Evolutionary conservation across 1,140 invertebrate genomes (phyloP).

Genomic region (Anthonomus grandis): DNA sequence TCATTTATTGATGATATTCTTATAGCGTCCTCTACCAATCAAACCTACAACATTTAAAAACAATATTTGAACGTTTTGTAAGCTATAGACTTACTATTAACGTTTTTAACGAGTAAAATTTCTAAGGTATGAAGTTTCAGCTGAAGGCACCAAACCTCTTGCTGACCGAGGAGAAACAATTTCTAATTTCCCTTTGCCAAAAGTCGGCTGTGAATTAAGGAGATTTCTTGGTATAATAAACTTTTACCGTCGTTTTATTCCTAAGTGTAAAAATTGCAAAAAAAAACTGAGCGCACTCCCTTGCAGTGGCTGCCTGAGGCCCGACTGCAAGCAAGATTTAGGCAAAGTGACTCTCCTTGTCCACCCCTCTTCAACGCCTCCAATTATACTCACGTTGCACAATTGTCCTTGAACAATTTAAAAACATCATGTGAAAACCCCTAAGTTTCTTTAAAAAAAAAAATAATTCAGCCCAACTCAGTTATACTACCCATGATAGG

Average conservation of each 20-base stretch:
- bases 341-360: constrained; percentile 34
- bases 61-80: not conserved
- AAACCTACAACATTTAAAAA: constrained; percentile 15
- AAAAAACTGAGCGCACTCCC: not conserved
- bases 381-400: constrained; percentile 28
- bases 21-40: constrained; percentile 28
- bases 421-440: constrained; percentile 25
- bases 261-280: not conserved
- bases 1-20: constrained; percentile 32
- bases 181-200: not conserved
- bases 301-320: not conserved
- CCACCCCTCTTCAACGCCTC: not conserved
- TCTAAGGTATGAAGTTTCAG: not conserved
- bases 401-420: constrained; percentile 47
- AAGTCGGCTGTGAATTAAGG: not conserved
- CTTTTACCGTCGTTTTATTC: not conserved
- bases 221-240: not conserved
- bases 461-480: constrained; percentile 6
- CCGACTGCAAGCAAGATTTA: not conserved
- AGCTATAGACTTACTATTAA: not conserved
- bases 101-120: not conserved
- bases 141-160: not conserved
- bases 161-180: not conserved
- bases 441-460: constrained; percentile 37
- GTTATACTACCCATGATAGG: not conserved